phyloP scores from a whole-genome alignment of 2,888 invertebrate species.

The Mesorhabditis spiculigera region DNA sequence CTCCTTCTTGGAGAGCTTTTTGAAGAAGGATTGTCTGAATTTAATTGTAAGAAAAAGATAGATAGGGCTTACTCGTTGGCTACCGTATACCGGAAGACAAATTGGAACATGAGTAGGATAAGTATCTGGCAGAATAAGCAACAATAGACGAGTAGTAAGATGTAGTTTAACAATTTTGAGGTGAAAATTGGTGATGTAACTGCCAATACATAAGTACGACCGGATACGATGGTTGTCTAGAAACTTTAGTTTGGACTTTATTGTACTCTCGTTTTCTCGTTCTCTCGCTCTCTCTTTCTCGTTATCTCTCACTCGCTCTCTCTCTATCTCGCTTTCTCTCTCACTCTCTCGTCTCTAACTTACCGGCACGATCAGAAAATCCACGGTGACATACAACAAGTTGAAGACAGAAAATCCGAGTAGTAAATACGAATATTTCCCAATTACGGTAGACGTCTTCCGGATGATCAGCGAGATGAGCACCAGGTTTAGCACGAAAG shows the following conservation, averaged over 20 bases:
- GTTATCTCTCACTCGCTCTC: too few relatives aligned
- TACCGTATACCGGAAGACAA: constrained; percentile 1
- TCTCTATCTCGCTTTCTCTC: too few relatives aligned
- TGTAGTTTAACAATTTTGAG: not conserved
- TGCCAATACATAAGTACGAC: not conserved
- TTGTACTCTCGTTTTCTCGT: too few relatives aligned
- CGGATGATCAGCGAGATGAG: not conserved
- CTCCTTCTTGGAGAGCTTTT: too few relatives aligned
- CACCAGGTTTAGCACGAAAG: not conserved
- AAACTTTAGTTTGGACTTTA: too few relatives aligned
- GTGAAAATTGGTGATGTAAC: not conserved
- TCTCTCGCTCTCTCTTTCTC: too few relatives aligned
- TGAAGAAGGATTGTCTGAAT: too few relatives aligned
- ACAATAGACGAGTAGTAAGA: not conserved
- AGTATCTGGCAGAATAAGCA: not conserved
- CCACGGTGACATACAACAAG: not conserved
- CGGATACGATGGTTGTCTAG: not conserved
- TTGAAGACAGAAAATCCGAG: not conserved
- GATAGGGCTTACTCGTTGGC: too few relatives aligned
- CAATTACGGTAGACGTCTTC: not conserved
- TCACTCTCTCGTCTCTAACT: not conserved
- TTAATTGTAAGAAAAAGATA: too few relatives aligned
- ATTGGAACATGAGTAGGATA: not conserved
- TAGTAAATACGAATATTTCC: not conserved
- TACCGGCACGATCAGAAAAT: not conserved